Evolutionary conservation across 1,140 invertebrate species (phyloP).

Genomic region (Lordiphosa collinella): DNA sequence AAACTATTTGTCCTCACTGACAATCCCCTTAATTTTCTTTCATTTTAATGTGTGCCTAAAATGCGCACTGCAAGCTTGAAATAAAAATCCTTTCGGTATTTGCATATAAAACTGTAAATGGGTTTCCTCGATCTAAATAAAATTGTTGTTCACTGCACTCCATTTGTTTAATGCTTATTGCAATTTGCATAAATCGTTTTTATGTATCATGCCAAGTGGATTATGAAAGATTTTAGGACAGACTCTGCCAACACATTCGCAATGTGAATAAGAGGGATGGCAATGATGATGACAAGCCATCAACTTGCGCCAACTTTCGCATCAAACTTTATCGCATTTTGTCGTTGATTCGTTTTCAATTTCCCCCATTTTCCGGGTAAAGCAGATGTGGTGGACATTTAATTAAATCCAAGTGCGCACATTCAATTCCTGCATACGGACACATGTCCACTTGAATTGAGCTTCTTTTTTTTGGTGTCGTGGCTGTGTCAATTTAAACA

Average conservation of each 20-base stretch:
- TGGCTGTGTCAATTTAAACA: constrained; percentile 38
- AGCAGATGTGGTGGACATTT: constrained; percentile 14
- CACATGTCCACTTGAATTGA: constrained; percentile 25
- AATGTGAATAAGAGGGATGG: no score
- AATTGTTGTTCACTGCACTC: no score
- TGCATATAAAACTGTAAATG: no score
- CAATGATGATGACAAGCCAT: neutral
- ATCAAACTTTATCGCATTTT: neutral
- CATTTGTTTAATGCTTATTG: constrained; percentile 4
- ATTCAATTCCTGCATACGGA: no score
- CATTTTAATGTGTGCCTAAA: no score
- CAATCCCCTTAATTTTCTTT: no score
- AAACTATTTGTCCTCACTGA: no score
- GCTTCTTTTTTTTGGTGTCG: constrained; percentile 16
- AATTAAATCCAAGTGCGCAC: constrained; percentile 33
- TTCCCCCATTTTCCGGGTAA: constrained; percentile 9
- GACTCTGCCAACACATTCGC: constrained; percentile 3
- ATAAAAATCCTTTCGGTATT: no score
- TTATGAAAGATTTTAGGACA: constrained; percentile 26
- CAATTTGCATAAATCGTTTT: constrained; percentile 35
- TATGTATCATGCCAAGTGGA: constrained; percentile 22
- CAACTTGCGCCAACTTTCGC: no score
- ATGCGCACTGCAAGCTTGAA: no score
- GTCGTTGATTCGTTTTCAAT: constrained; percentile 27
- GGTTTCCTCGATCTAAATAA: no score